Evolutionary conservation across 2,113 vertebrate species (phyloP).

Genomic region (Paradoxurus hermaphroditus): DNA sequence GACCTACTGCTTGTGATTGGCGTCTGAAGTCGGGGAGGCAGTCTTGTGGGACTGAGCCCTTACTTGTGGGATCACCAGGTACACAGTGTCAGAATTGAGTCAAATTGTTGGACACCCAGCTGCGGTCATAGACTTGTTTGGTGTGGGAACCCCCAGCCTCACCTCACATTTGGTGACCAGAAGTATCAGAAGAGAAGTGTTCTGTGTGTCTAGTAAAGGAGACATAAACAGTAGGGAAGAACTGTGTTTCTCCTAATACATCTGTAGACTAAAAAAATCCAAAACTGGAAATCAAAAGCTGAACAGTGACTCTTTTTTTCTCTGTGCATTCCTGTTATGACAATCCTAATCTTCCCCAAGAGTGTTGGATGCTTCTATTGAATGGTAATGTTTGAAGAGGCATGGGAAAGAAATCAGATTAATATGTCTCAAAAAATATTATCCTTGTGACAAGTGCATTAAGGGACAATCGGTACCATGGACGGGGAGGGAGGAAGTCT

Average conservation of each 20-base stretch:
- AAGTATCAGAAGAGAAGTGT: not conserved
- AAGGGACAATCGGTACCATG: not conserved
- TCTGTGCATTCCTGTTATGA: not conserved
- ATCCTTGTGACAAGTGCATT: not conserved
- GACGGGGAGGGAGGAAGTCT: not conserved
- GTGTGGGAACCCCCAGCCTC: not conserved
- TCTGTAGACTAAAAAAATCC: not conserved
- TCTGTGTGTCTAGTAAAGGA: not conserved
- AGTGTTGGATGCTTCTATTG: not conserved
- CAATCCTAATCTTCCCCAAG: not conserved
- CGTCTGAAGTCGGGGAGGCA: not conserved
- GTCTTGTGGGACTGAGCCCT: not conserved
- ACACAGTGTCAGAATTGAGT: not conserved
- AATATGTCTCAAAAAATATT: not conserved
- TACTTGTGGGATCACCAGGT: not conserved
- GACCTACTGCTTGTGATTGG: not conserved
- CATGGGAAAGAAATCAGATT: not conserved
- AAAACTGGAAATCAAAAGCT: not conserved
- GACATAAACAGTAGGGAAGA: not conserved
- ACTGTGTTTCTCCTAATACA: not conserved
- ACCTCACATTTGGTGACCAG: not conserved
- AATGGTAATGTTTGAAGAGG: not conserved
- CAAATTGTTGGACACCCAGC: not conserved
- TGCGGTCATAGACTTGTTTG: not conserved
- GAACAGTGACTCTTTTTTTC: not conserved